These are phyloP conservation scores for Nautilus pompilius DNA, from an alignment of 1,140 invertebrate species.

Conservation along the genomic window DNA sequence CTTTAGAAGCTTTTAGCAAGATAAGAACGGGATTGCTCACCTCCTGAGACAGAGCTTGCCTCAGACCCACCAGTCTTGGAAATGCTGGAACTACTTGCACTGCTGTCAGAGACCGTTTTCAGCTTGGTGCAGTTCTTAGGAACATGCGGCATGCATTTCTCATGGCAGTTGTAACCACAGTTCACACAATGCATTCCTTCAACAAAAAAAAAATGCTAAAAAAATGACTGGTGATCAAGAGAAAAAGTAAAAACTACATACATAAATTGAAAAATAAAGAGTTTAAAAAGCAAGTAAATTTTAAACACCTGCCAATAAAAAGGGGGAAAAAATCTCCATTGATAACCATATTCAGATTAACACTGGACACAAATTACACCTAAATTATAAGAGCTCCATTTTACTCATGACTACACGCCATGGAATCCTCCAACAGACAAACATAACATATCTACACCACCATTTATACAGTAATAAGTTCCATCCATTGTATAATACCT, in stretches of 20 bases:
- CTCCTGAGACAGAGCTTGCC: constrained; percentile 19
- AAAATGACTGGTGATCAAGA: not conserved
- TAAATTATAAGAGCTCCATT: too few relatives aligned
- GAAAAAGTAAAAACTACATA: constrained; percentile 1
- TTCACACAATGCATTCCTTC: constrained; percentile 80
- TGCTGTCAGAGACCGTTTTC: constrained; percentile 55
- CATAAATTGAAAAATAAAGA: not conserved
- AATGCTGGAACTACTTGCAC: constrained; percentile 28
- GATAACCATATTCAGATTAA: too few relatives aligned
- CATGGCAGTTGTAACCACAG: constrained; percentile 93
- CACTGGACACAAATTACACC: too few relatives aligned
- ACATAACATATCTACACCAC: too few relatives aligned
- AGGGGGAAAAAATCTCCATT: too few relatives aligned
- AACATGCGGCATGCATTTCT: constrained; percentile 84
- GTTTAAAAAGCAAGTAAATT: not conserved
- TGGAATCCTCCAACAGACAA: too few relatives aligned
- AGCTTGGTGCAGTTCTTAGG: constrained; percentile 89
- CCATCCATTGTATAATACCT: too few relatives aligned
- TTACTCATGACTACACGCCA: too few relatives aligned
- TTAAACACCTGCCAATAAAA: not conserved
- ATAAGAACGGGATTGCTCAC: too few relatives aligned
- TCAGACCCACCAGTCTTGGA: constrained; percentile 29
- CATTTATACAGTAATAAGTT: too few relatives aligned
- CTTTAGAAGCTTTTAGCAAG: too few relatives aligned
- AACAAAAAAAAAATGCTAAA: constrained; percentile 15